Evolutionary conservation across 2,113 vertebrate genomes (phyloP), one percentile per base, ranked within the genome.

Genomic region (Circaetus gallicus): DNA sequence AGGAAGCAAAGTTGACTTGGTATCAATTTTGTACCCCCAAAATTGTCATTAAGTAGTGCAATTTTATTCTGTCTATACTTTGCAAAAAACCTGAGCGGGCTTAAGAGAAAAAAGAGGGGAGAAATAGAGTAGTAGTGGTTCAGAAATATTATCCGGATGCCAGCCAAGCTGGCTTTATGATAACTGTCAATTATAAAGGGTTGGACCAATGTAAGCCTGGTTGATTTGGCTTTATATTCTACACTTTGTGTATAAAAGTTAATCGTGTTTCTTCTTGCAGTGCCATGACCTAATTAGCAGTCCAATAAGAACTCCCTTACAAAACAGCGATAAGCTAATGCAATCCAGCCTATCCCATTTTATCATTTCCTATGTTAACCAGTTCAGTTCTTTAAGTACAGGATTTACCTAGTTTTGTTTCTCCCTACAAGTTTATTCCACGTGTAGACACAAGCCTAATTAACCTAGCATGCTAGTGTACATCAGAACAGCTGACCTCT

Each of bases 401-500:
- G 13, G 17, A 61, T 69, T 91, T 79, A 71, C 26, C 32, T 72
- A 18, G 34, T 62, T 89, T 40, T 90, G 13, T 59, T 90, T 83
- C 18, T 86, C 29, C 11, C 38, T 49, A 4, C 4, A 8, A 66
- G 59, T 63, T 81, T 63, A 34, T 79, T 86, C 65, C 36, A 19
- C 13, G 5, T 31, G 45, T 67, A 74, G 63, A 58, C 43, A 45
- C 32, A 32, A 59, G 26, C 55, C 53, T 71, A 84, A 91, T 87
- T 85, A 82, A 80, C 58, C 45, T 50, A 34, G 73, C 38, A 18
- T 36, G 40, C 52, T 52, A n/a, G 21, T 55, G 58, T 77, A 73
- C 22, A 10, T 82, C 92, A 85, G 69, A 89, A 59, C 28, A 70
- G 50, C 78, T 88, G 95, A 95, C 89, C 89, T 89, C 89, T 84